Evolutionary conservation across 2,113 vertebrate species (phyloP), one percentile per base, ranked within the genome.

Genomic region (Pleuronectes platessa): DNA sequence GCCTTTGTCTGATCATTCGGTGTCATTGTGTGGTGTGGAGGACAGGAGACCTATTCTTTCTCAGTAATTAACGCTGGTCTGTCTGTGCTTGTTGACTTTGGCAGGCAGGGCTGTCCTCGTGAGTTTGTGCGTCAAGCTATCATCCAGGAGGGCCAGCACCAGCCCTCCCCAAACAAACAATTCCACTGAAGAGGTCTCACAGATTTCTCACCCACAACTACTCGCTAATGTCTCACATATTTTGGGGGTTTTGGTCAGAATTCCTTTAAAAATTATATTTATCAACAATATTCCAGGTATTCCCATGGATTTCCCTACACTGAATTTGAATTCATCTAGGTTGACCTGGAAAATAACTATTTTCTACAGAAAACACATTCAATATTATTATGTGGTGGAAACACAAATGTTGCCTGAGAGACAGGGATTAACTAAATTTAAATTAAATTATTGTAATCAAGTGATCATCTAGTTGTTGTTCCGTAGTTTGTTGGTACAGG

Each of bases 71-170:
- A 78, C 61, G 37, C 53, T 47, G 73, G 35, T 78, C 88, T 78
- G 62, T 90, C 79, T 84, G n/a, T 11, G 49, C 83, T 85, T 92
- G 89, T 90, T 92, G 86, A 88, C 85, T 77, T 90, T 90, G 85
- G 86, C 79, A 86, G 86, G 61, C 68, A 1, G 27, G 31, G 59
- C 77, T 42, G 59, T 85, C 79, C 91, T 88, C 75, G 82, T 91
- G 89, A 90, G 86, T 55, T 83, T 84, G 85, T 92, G 91, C 82
- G 89, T 90, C 90, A 92, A 85, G 79, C 81, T 73, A 68, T 81
- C 86, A 72, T 86, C 83, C 76, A 79, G 81, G 82, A 86, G 72
- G 64, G 83, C 83, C 80, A 76, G 63, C 60, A 70, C 51, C 61
- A 86, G 60, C 65, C 65, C 74, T 79, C 63, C 71, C 84, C 80